Evolutionary conservation across 2,113 vertebrate genomes (phyloP), one percentile per base, ranked within the genome.

Genomic region (Campylomormyrus tamandua): DNA sequence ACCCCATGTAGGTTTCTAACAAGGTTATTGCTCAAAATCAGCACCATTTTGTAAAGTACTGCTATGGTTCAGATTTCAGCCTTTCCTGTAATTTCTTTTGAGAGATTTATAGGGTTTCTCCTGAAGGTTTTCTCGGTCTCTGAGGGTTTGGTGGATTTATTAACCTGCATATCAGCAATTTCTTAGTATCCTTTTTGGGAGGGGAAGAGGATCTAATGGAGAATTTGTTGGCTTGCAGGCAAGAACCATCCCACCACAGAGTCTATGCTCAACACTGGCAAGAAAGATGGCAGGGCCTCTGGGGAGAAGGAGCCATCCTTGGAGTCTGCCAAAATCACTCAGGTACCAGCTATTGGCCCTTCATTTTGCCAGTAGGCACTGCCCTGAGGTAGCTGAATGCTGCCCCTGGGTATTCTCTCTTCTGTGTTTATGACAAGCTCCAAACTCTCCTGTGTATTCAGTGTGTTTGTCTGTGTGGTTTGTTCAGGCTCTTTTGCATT

Each of bases 281-380:
- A 98, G 95, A 96, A 94, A 90, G 98, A 98, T 92, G 93, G 95
- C 88, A 95, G 95, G 94, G 95, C 94, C 13, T 95, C 96, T 91
- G 96, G 95, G 49, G 98, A 97, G 91, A 96, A 96, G 0, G 97
- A 97, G 85, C 93, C 96, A 89, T 93, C 95, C 58, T 93, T 96
- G 92, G 97, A 99, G 94, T 93, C 95, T 52, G 93, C 96, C 89
- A 96, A 97, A 96, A 95, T 96, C 95, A 96, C 97, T 99, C 98
- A 98, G 98, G 98, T 99, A 97, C 94, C 42, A 53, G 11, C 50
- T 53, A 27, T 39, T 17, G 27, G 5, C 74, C 49, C 39, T 13
- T 35, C 84, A 74, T 35, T 45, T 48, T 83, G 46, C 27, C n/a
- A 52, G 88, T 39, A 39, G 42, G n/a, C 27, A 83, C 27, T 15